Base-by-base conservation (phyloP, 2,797 vertebrate species). In the Poecile montanus region DNA sequence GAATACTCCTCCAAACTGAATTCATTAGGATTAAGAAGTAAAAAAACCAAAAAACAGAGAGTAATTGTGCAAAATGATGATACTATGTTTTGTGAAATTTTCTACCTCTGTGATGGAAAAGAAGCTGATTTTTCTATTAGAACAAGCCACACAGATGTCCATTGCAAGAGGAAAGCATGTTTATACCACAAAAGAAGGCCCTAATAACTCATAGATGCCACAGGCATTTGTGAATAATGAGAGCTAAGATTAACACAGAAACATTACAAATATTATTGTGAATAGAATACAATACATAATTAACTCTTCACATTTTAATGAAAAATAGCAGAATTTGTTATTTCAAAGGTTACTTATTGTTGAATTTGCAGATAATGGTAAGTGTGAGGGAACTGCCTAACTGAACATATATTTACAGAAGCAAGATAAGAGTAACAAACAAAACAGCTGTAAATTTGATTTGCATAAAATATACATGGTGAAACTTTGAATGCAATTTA, bases 151-250 rank as follows among this genome's bases (percentile, higher is more conserved):
- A 58, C 83, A 95, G 93, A 88, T 58, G 85, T 87, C 85, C 93
- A 83, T 16, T 90, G 91, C 94, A 97, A 32, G 73, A 62, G 63
- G 26, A 85, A 76, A 81, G 60, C 79, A 75, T 72, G 42, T 92
- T 94, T 92, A 92, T 94, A 67, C 71, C 72, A 95, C 88, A 95
- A 96, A 92, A 92, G 88, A 94, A 68, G 44, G 92, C 61, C 85
- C 47, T 82, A 93, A 88, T 83, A 94, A 95, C 60, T 94, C 89
- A 91, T 63, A 62, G 83, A 70, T 95, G 78, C 85, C 90, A 89
- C 78, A 92, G 77, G 92, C 80, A 91, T 94, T 95, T 92, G 68
- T 89, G 60, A 97, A 96, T 93, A 97, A 97, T 91, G 81, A 93
- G 83, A 95, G 84, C 72, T 89, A 95, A 93, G 72, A 95, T 96